These are phyloP conservation scores for Meghimatium bilineatum DNA, from an alignment of 2,888 invertebrate species.

Conservation along the genomic window DNA sequence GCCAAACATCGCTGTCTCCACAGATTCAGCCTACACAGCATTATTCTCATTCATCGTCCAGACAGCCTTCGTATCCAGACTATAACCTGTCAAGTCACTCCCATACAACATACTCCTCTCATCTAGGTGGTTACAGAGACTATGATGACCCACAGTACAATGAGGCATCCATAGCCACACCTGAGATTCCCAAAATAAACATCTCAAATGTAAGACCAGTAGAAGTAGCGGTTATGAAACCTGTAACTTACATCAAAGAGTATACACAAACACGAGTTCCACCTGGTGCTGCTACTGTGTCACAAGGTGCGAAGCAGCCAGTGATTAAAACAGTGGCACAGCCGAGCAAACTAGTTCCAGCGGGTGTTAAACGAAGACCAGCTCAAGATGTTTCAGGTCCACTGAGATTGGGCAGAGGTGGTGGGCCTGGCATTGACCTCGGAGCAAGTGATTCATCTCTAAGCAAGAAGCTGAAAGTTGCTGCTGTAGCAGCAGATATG, in stretches of 20 bases:
- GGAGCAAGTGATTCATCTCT: slow-evolving; percentile 22
- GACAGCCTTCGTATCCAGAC: slow-evolving; percentile 10
- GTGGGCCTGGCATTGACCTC: slow-evolving; percentile 46
- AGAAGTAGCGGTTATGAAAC: slow-evolving; percentile 22
- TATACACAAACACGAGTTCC: slow-evolving; percentile 28
- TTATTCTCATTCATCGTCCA: slow-evolving; percentile 28
- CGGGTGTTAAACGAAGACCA: slow-evolving; percentile 35
- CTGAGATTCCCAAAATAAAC: slow-evolving; percentile 41
- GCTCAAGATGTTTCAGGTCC: slow-evolving; percentile 41
- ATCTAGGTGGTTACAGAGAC: slow-evolving; percentile 29
- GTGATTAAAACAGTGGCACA: slow-evolving; percentile 15
- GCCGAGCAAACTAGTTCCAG: slow-evolving; percentile 16
- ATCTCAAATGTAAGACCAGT: slow-evolving; percentile 29
- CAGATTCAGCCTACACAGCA: not conserved
- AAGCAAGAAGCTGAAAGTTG: slow-evolving; percentile 31
- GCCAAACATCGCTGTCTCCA: slow-evolving; percentile 8
- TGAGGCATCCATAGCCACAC: slow-evolving; percentile 31
- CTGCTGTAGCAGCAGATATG: slow-evolving; percentile 6
- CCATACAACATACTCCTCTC: not conserved
- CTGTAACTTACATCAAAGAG: slow-evolving; percentile 16
- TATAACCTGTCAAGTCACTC: slow-evolving; percentile 4
- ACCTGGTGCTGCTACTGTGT: slow-evolving; percentile 47
- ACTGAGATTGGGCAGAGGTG: slow-evolving; percentile 43
- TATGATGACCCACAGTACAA: slow-evolving; percentile 42
- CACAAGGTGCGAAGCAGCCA: slow-evolving; percentile 24